Evolutionary conservation across 2,888 invertebrate species (phyloP), one percentile per base, ranked within the genome.

Genomic region (Aleiodes alternator): DNA sequence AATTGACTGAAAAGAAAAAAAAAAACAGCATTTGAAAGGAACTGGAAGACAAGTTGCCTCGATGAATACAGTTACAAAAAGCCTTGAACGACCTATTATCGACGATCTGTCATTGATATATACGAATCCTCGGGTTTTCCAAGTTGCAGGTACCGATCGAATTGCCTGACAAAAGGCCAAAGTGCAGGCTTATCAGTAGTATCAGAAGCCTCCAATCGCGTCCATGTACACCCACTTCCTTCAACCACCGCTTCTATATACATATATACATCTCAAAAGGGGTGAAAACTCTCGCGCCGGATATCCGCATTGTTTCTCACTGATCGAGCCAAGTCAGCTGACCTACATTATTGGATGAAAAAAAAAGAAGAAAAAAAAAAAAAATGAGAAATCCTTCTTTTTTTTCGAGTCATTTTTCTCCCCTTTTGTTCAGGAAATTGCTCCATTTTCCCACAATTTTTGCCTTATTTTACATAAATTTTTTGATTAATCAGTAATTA

Each of bases 241-340:
- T 59, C 34, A 59, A 59, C 16, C 55, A 55, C 55, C 55, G 14
- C 55, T 55, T 4, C 23, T 23, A 23, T 61, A 59, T 38, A 38
- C 31, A 50, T 68, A 72, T 59, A 53, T 29, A 23, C 48, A 57
- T 38, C 16, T 34, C 57, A 43, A 51, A 29, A 59, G 69, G 66
- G 55, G 55, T 16, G 55, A 16, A 16, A 55, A 55, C 55, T 55
- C 55, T 16, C 55, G 74, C 76, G 56, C 78, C 80, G 84, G 81
- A 85, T 83, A 83, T 85, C 85, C 84, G 84, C 85, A 85, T 85
- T 86, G 85, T 86, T 84, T 85, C 84, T 43, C 80, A 78, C 77
- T 80, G 80, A 81, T 80, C 77, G 78, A 83, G 85, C 85, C 85
- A 84, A 85, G 82, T 85, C 83, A 84, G 85, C 82, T 85, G 85